Evolutionary conservation across 2,113 vertebrate species (phyloP).

Genomic region (Vombatus ursinus): DNA sequence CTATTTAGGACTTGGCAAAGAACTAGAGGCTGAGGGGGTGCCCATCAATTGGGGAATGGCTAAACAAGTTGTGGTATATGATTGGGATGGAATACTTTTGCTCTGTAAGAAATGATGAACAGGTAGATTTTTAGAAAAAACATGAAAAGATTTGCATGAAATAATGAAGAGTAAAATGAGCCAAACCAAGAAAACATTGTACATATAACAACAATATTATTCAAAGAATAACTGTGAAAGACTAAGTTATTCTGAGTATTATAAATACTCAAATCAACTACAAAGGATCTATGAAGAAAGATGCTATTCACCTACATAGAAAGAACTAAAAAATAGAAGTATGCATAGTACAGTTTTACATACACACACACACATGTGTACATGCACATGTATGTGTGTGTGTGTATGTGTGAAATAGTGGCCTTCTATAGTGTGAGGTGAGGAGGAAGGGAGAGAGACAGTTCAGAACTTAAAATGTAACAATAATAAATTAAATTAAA

Average conservation of each 20-base stretch:
- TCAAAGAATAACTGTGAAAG: no score
- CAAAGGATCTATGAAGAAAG: background rate
- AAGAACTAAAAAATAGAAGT: background rate
- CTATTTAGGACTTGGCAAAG: background rate
- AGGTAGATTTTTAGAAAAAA: background rate
- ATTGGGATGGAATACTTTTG: background rate
- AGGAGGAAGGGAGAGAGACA: background rate
- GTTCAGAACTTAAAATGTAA: background rate
- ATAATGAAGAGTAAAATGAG: background rate
- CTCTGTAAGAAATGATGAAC: background rate
- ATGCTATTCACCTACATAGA: background rate
- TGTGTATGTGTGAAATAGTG: no score
- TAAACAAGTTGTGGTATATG: background rate
- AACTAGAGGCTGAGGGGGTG: background rate
- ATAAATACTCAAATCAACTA: background rate
- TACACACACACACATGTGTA: no score
- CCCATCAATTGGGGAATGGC: background rate
- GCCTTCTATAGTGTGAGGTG: background rate
- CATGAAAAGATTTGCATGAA: background rate
- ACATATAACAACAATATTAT: no score
- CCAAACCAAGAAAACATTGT: no score
- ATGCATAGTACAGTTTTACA: background rate
- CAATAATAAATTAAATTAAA: background rate
- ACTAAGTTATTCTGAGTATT: background rate
- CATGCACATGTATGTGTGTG: no score